Evolutionary conservation across 1,140 invertebrate species (phyloP), one percentile per base, ranked within the genome.

Genomic region (Ylistrum balloti): DNA sequence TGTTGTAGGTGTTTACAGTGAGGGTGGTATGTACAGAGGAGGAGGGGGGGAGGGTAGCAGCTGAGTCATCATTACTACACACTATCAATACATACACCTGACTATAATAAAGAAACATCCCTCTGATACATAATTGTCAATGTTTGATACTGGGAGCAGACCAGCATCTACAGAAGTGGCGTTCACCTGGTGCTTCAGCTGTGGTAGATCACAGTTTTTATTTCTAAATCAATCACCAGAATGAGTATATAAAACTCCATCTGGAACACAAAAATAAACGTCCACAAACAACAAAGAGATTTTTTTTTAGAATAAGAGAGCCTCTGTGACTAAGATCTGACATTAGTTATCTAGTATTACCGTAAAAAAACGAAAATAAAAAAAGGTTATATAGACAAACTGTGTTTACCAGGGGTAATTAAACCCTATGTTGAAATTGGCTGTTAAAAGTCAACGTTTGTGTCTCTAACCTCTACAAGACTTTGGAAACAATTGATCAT

Each of bases 281-380:
- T 74, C 56, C 1, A 45, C 41, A 45, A 45, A 45, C 9, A 45
- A 45, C 17, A 45, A 45, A 17, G 41, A 17, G 13, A 13, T 5
- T 56, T 56, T 56, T 56, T 56, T 56, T 74, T 74, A 28, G 28
- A 74, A 74, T 28, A 74, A 74, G n/a, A 74, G 56, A n/a, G n/a
- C 28, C 22, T 28, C 9, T 28, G 56, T 74, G 56, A 74, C n/a
- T 74, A 74, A 74, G 56, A 74, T 74, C 56, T 5, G n/a, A 74
- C 56, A 13, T 45, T 17, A 45, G 17, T 45, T 9, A 45, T 45
- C 41, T 45, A 9, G 17, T 45, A 17, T 45, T 45, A 13, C 41
- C 35, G 35, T 38, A 38, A 38, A 38, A 38, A n/a, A n/a, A n/a
- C n/a, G n/a, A n/a, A n/a, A n/a, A n/a, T n/a, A n/a, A n/a, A n/a